phyloP scores from a whole-genome alignment of 2,888 invertebrate species.

The Augochlorella aurata region DNA sequence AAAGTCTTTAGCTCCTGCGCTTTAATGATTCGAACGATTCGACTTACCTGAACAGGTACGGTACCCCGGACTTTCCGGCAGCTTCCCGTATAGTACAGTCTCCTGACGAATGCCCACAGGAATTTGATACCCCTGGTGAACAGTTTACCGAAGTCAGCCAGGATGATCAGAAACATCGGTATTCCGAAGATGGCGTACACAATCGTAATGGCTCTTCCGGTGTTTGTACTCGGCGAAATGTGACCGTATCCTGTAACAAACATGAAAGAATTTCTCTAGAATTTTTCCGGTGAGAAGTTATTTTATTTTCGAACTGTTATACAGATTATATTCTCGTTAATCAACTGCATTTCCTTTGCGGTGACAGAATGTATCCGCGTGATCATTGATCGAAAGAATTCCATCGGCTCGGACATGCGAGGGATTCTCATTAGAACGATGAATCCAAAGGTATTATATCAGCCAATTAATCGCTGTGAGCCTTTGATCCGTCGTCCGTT shows the following conservation, averaged over 20 bases:
- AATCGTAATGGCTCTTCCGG: constrained; percentile 94
- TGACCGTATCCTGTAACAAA: constrained; percentile 94
- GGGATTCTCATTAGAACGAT: neutral
- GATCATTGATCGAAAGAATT: constrained; percentile 3
- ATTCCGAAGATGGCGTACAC: constrained; percentile 97
- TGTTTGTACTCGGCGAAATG: constrained; percentile 94
- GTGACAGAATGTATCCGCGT: neutral
- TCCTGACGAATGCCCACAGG: constrained; percentile 92
- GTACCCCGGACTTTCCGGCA: constrained; percentile 90
- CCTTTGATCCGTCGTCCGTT: neutral
- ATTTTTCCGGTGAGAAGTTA: neutral
- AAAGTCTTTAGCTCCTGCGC: no score
- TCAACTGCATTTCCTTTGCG: neutral
- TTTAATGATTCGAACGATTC: neutral
- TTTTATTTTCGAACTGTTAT: no score
- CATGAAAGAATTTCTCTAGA: neutral
- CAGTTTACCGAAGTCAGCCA: constrained; percentile 96
- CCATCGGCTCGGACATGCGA: neutral
- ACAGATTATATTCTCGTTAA: constrained; percentile 45
- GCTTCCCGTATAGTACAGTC: constrained; percentile 93
- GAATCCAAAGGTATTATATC: neutral
- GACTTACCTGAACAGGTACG: constrained; percentile 87
- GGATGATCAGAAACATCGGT: constrained; percentile 95
- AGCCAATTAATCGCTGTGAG: neutral
- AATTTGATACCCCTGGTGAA: constrained; percentile 95